Conservation (phyloP, 2,113 vertebrate genomes). For the Podilymbus podiceps region DNA sequence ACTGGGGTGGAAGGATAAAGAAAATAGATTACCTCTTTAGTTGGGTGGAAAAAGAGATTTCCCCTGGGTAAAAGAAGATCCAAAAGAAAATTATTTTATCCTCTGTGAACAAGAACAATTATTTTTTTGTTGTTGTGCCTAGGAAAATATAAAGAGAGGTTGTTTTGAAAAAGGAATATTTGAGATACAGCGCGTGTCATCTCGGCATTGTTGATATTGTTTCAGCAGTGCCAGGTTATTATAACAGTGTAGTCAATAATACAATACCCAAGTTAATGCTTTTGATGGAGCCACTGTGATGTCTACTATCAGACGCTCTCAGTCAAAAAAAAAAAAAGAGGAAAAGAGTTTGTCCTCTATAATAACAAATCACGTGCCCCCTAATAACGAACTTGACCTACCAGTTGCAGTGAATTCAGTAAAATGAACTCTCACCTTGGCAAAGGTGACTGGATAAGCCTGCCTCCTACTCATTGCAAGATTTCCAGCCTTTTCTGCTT, state of each 20-base stretch:
- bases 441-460: neutral
- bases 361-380: neutral
- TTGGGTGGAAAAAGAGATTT: slow-evolving; percentile 59
- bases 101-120: slow-evolving; percentile 50
- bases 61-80: slow-evolving; percentile 32
- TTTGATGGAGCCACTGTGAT: slow-evolving; percentile 30
- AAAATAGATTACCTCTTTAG: slow-evolving; percentile 52
- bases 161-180: slow-evolving; percentile 3
- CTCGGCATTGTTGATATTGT: neutral
- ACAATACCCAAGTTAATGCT: neutral
- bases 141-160: slow-evolving; percentile 36
- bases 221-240: slow-evolving; percentile 16
- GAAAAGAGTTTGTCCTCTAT: slow-evolving; percentile 4
- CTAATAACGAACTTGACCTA: neutral
- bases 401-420: neutral
- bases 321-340: neutral
- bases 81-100: slow-evolving; percentile 41
- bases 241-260: neutral
- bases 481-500: neutral
- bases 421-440: neutral
- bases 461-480: neutral
- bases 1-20: slow-evolving; percentile 24
- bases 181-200: neutral
- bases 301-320: neutral
- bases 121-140: slow-evolving; percentile 37